Base-by-base conservation (phyloP, 1,140 invertebrate genomes). In the Orius insidiosus region DNA sequence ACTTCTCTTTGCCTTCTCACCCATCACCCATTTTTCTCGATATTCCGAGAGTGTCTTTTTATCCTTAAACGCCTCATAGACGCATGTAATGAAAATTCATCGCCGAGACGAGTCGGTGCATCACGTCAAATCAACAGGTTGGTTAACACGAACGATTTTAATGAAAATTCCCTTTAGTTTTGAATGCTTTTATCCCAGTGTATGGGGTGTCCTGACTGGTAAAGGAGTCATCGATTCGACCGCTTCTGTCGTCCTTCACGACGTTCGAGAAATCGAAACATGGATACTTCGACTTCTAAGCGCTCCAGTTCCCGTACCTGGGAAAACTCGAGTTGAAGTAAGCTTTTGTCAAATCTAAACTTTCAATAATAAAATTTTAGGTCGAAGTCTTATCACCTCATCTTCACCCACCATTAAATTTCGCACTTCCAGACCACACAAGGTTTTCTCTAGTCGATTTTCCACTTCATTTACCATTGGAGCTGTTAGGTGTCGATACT, bases 21-120 rank as follows among this genome's bases (percentile, higher is more conserved):
- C 51, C 95, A 99, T 74, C 95, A 99, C 74, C 93, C 94, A 32
- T 98, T 99, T 66, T 95, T 98, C 63, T 85, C 90, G 36, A 90
- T 83, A 58, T 98, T 98, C 70, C 81, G 94, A 48, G 89, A 98
- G 68, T 95, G 93, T 69, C 74, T 98, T 50, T 89, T 87, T 65
- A 82, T 95, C 56, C 68, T 99, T 53, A 88, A 92, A 63, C 86
- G 84, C 59, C 68, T 98, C 47, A 94, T 98, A 57, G 92, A 98
- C 67, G 86, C 89, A 40, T 96, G 90, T 66, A 90, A 94, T 66
- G 89, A 97, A 68, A 85, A 83, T 58, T 85, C 83, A 37, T 77
- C 84, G 58, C 83, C 84, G 24, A 72, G 80, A 57, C 75, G 86
- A 57, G 80, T 90, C 13, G 88, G 88, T 38, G 85, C 84, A 47